Conservation (phyloP, 2,113 vertebrate species). For the Phrynocephalus versicolor region DNA sequence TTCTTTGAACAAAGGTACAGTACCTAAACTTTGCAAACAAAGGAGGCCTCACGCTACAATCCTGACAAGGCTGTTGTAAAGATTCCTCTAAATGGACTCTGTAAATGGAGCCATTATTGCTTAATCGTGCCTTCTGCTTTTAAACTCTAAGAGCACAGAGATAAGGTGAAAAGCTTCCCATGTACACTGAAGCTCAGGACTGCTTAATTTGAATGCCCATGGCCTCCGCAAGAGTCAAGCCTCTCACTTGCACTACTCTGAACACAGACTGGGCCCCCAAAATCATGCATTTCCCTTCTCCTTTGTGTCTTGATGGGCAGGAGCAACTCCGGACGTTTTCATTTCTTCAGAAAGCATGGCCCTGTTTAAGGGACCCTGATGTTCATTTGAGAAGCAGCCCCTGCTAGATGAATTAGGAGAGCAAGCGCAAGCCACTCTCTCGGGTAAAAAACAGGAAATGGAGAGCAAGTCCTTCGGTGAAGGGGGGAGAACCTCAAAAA, state of each 20-base stretch:
- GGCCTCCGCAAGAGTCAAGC: neutral
- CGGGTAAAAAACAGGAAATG: neutral
- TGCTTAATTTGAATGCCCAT: neutral
- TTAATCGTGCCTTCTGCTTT: neutral
- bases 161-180: too few species aligned
- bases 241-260: neutral
- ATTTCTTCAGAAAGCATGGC: neutral
- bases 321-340: neutral
- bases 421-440: too few species aligned
- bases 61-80: neutral
- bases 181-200: neutral
- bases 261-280: neutral
- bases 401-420: too few species aligned
- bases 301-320: neutral
- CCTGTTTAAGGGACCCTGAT: neutral
- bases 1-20: neutral
- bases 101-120: neutral
- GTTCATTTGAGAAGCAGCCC: neutral
- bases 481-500: too few species aligned
- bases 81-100: neutral
- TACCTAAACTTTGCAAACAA: neutral
- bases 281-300: neutral
- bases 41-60: neutral
- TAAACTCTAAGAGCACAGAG: neutral
- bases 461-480: too few species aligned